Base-by-base conservation (phyloP, 2,888 invertebrate genomes). In the Eupeodes latifasciatus region DNA sequence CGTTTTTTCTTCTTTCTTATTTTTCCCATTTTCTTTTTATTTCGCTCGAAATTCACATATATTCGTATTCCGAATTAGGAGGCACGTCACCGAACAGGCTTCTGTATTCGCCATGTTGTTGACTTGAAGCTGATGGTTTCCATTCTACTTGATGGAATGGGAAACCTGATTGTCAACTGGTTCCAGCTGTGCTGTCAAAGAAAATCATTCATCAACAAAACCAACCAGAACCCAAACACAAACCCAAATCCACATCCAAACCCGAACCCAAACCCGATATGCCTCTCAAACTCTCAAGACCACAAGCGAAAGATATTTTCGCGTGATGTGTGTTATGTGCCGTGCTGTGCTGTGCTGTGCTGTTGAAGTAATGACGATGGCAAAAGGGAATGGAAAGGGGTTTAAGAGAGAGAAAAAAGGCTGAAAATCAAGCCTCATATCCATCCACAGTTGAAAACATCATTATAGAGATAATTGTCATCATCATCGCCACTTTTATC, bases 91-190 rank as follows among this genome's bases (percentile, higher is more conserved):
- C 36, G 16, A 40, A 40, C 10, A 44, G 12, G 12, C 19, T 27
- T 27, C 57, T 36, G 34, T 34, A 14, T 59, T 59, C 59, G 49
- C 34, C 34, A 51, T 69, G 51, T 69, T 75, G 49, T 61, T 71
- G 78, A 76, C 75, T 27, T 59, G 55, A 2, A 47, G 49, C 51
- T 80, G 78, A 61, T 59, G 14, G 14, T 55, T 40, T 55, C 3
- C 27, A 71, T 44, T 49, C 36, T 36, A n/a, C 16, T 53, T 84
- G 62, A 85, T 57, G 74, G 64, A 66, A 75, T 76, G 78, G 69
- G 71, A 53, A 81, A 82, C 78, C 66, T 80, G 67, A 80, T 80
- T 80, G 87, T 76, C 76, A 77, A 87, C 87, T 77, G 74, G 80
- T 87, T 84, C 67, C 76, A 83, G 72, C 64, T 57, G 81, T 55